Evolutionary conservation across 2,113 vertebrate species (phyloP).

Genomic region (Lepus americanus): DNA sequence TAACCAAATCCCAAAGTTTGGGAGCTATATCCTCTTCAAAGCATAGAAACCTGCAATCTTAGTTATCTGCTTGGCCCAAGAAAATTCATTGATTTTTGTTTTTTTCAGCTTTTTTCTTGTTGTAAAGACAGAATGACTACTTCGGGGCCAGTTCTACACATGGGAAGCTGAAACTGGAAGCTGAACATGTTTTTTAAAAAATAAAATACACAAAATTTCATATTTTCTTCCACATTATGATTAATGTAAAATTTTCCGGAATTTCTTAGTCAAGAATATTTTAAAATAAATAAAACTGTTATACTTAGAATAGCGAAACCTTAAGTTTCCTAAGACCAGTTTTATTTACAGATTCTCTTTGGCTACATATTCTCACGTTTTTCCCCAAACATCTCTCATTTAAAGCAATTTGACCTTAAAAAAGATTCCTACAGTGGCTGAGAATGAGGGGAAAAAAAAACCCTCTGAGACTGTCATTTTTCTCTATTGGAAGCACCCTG

Average conservation of each 20-base stretch:
- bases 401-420: background rate
- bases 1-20: too few species aligned
- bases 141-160: background rate
- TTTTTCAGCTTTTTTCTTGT: background rate
- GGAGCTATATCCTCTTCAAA: too few species aligned
- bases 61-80: background rate
- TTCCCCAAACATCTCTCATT: background rate
- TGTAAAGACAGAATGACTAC: background rate
- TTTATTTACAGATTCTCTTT: background rate
- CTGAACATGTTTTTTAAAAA: background rate
- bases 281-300: slow-evolving; percentile 10
- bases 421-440: background rate
- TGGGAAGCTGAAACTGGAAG: background rate
- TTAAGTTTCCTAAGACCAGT: background rate
- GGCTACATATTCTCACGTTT: background rate
- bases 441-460: background rate
- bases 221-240: slow-evolving; percentile 24
- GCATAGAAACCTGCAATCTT: background rate
- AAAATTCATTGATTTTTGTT: background rate
- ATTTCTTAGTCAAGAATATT: background rate
- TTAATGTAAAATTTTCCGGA: background rate
- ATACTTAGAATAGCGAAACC: background rate
- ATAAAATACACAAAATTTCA: background rate
- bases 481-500: background rate
- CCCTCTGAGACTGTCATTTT: background rate